Base-by-base conservation (phyloP, 2,888 invertebrate genomes). In the Melipona beecheii region DNA sequence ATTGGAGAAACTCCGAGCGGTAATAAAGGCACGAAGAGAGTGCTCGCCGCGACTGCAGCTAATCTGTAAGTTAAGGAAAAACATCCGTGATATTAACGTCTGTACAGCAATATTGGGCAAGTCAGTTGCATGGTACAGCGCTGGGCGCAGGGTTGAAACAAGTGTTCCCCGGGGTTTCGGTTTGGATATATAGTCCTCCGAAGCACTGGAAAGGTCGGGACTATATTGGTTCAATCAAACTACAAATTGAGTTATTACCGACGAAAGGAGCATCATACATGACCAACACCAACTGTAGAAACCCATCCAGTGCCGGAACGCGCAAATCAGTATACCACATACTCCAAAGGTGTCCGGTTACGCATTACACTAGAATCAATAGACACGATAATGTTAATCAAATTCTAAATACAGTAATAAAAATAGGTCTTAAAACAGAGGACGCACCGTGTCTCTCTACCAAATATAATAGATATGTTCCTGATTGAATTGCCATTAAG, bases 171-270 rank as follows among this genome's bases (percentile, higher is more conserved):
- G 70, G 76, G 0, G 54, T 24, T 1, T 76, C 76, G 0, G 21
- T 70, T 0, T 76, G 76, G 76, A 60, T 76, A n/a, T 76, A 76
- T 17, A 21, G 50, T 27, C 75, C 75, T 1, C 75, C 75, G 0
- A 4, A 49, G 0, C 19, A 49, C 3, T 75, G 75, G 75, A 68
- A 49, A 21, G 75, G 75, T 2, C 56, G 54, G n/a, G 75, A 75
- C 3, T 75, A 75, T 50, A 75, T 75, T 6, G 68, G 75, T 1
- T 66, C 75, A 2, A n/a, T 75, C 0, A 49, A 68, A 1, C 31
- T 75, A 2, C 5, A 68, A 21, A 75, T 75, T 2, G 75, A 68
- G 19, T 49, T 75, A 2, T 17, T 75, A 4, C 68, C 75, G 5
- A 75, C 75, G 0, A 75, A 75, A 31, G 68, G 68, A 4, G 75